phyloP scores from a whole-genome alignment of 2,113 vertebrate genomes.

The Sinocyclocheilus anophthalmus region DNA sequence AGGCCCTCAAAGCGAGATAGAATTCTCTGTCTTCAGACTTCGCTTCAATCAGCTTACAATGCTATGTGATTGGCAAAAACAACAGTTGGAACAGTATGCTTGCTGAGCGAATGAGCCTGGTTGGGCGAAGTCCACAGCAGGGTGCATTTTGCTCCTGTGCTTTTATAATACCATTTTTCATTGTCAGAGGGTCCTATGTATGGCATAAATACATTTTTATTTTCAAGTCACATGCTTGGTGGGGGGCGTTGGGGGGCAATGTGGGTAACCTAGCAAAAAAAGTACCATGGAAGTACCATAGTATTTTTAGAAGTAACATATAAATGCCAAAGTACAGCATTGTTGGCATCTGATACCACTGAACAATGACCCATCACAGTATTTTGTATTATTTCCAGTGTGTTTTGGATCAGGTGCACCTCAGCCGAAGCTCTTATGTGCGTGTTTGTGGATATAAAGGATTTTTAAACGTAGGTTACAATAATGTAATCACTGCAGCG shows the following conservation, averaged over 20 bases:
- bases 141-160: no score
- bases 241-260: no score
- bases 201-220: not conserved
- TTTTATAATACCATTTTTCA: no score
- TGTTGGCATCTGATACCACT: not conserved
- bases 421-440: conserved; percentile 14
- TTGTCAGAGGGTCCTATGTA: not conserved
- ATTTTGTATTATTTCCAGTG: not conserved
- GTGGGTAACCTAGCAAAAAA: not conserved
- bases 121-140: no score
- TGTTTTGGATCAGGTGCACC: conserved; percentile 33
- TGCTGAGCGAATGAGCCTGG: no score
- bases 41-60: no score
- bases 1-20: not conserved
- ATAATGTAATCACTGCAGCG: conserved; percentile 62
- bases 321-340: not conserved
- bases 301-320: not conserved
- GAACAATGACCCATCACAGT: not conserved
- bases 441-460: conserved; percentile 31
- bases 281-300: not conserved
- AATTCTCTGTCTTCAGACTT: not conserved
- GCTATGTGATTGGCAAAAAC: no score
- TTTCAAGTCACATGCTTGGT: no score
- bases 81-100: no score
- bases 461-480: conserved; percentile 58